These are phyloP conservation scores for Melieria omissa DNA, from an alignment of 2,888 invertebrate species.

Conservation along the genomic window DNA sequence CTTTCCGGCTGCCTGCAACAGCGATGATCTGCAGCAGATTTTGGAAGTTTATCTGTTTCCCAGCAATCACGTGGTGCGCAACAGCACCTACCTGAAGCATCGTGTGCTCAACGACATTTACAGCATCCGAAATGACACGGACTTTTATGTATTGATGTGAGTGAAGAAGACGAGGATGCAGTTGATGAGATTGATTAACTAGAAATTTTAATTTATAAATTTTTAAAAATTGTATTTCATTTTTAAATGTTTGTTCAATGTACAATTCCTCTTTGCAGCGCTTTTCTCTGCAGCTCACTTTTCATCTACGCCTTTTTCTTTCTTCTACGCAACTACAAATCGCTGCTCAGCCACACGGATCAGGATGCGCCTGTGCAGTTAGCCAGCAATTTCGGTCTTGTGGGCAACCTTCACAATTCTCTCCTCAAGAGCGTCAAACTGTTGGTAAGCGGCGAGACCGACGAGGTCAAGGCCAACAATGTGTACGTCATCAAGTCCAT, in stretches of 20 bases:
- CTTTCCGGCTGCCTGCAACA: slow-evolving; percentile 54
- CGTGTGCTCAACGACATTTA: slow-evolving; percentile 51
- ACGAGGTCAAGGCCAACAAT: too few relatives aligned
- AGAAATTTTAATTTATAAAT: background rate
- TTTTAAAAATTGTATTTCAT: background rate
- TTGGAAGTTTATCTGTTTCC: slow-evolving; percentile 51
- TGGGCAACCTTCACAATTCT: too few relatives aligned
- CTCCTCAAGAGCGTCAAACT: too few relatives aligned
- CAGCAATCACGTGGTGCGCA: slow-evolving; percentile 52
- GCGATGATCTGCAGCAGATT: slow-evolving; percentile 52
- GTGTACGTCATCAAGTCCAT: too few relatives aligned
- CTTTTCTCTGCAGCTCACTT: slow-evolving; percentile 38
- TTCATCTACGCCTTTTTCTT: slow-evolving; percentile 41
- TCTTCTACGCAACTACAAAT: slow-evolving; percentile 32
- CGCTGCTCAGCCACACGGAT: slow-evolving; percentile 14
- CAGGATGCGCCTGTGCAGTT: background rate
- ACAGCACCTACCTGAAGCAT: slow-evolving; percentile 52
- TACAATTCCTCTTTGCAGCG: slow-evolving; percentile 30
- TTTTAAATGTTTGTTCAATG: background rate
- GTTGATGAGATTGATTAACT: background rate
- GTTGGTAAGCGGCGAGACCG: too few relatives aligned
- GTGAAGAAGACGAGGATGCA: too few relatives aligned
- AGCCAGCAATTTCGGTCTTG: too few relatives aligned
- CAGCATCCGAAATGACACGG: slow-evolving; percentile 51
- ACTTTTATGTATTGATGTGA: slow-evolving; percentile 55